Evolutionary conservation across 2,888 invertebrate genomes (phyloP), one percentile per base, ranked within the genome.

Genomic region (Sesia bembeciformis): DNA sequence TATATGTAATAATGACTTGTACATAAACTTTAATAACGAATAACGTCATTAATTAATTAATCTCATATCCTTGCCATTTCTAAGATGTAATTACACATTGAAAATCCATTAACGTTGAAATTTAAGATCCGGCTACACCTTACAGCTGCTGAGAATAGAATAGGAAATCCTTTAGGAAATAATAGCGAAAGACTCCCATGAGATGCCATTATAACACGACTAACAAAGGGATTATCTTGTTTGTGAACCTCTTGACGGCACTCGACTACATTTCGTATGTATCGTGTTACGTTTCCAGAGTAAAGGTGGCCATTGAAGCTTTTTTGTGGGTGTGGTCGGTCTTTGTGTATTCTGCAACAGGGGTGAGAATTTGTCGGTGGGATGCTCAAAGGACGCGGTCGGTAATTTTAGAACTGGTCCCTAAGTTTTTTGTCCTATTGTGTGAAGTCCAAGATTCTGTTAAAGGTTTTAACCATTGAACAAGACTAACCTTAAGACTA

Each of bases 221-320:
- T 80, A 83, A 84, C 84, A 85, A 85, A 80, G 82, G 83, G 83
- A 85, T 85, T 85, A 85, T 87, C 85, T 84, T 86, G 86, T 87
- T 87, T 85, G 84, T 81, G 82, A 85, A 84, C 84, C 84, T 86
- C 86, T 87, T 85, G 86, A 85, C 84, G 80, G 79, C 76, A 77
- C 77, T 82, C 80, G 76, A 73, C 70, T 71, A 74, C 69, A 72
- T 78, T 77, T 78, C 75, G 74, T 77, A 74, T 80, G 74, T 81
- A 83, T 84, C 84, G 78, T 77, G 79, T 85, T 84, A 81, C 84
- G 70, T 76, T 83, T 79, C 72, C 65, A 68, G 66, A 61, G 67
- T 66, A 61, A 74, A 76, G 76, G 76, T 74, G 74, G 73, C 76
- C 76, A 81, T 82, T 79, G 66, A 76, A 72, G 66, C 65, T 81